Base-by-base conservation (phyloP, 2,797 vertebrate species). In the Apogon hyalosoma region DNA sequence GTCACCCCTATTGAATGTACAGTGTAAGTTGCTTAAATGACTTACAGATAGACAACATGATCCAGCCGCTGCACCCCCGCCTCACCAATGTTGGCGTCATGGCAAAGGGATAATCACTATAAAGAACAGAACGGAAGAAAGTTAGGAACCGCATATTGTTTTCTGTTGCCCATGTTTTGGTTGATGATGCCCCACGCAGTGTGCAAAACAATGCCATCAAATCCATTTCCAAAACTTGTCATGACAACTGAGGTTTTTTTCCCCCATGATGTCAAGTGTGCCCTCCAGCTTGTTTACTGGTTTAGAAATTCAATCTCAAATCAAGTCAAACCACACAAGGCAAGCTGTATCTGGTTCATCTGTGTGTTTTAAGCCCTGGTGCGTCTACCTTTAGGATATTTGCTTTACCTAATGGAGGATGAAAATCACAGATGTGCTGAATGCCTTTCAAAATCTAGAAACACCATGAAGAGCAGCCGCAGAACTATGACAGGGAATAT, bases 131-230 rank as follows among this genome's bases (percentile, higher is more conserved):
- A 14, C 4, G 6, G 47, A 69, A 40, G 40, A 84, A 60, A 50
- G 11, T 31, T 60, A 42, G 52, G 14, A 55, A 67, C 24, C 21
- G 6, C 60, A 71, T 61, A 61, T 59, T 45, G 16, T 70, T 80
- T 73, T 54, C 45, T 24, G 58, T 49, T 55, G 48, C 80, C 51
- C 72, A 65, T 63, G 66, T 79, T 70, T 75, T 59, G 43, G 59
- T 36, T 58, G 53, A 69, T 64, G 41, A 78, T 69, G 58, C 72
- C 72, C 63, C 57, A 60, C n/a, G 28, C 61, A 14, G 39, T 51
- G 54, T 55, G 38, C 56, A 79, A 77, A 90, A 90, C 87, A 85
- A 77, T 69, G 62, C 78, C 84, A 79, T 90, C 84, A 87, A 84
- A 69, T 58, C 39, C 48, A 61, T 87, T 71, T 69, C 62, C 74